Conservation (phyloP, 2,888 invertebrate genomes). For the Tanaodytes sp. region DNA sequence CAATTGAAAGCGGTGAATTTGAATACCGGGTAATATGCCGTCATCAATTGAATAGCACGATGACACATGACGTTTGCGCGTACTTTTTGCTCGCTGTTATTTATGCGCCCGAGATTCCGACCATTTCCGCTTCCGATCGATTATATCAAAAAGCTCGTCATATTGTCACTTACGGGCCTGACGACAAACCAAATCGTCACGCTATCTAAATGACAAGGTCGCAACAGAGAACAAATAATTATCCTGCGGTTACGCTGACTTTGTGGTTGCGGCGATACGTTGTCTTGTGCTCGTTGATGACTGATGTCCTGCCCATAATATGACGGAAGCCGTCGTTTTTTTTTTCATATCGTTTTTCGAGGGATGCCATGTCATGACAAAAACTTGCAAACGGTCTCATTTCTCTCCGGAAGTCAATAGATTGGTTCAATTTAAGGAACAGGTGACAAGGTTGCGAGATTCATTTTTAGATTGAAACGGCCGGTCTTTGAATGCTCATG, state of each 20-base stretch:
- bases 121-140: conserved; percentile 44
- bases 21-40: too few relatives aligned
- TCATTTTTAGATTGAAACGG: too few relatives aligned
- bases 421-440: too few relatives aligned
- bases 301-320: neutral
- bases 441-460: too few relatives aligned
- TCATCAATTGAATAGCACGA: too few relatives aligned
- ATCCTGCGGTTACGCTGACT: conserved; percentile 63
- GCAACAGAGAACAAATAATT: conserved; percentile 66
- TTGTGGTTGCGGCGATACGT: conserved; percentile 59
- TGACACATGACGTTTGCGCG: conserved; percentile 1
- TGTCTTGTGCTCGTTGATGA: neutral
- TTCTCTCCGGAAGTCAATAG: too few relatives aligned
- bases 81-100: conserved; percentile 4
- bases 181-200: conserved; percentile 48
- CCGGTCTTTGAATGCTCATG: too few relatives aligned
- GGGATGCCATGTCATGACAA: too few relatives aligned
- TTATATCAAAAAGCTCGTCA: conserved; percentile 18
- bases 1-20: too few relatives aligned
- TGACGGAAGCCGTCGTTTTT: too few relatives aligned
- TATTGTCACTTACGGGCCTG: conserved; percentile 23
- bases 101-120: conserved; percentile 15
- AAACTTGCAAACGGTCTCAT: too few relatives aligned
- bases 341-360: too few relatives aligned
- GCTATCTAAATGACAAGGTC: conserved; percentile 55